A percentile compares a stretch with the other conserved stretches of the same genome.
Evolutionary conservation across 2,113 vertebrate genomes (phyloP).

Genomic region (Orthonyx spaldingii): DNA sequence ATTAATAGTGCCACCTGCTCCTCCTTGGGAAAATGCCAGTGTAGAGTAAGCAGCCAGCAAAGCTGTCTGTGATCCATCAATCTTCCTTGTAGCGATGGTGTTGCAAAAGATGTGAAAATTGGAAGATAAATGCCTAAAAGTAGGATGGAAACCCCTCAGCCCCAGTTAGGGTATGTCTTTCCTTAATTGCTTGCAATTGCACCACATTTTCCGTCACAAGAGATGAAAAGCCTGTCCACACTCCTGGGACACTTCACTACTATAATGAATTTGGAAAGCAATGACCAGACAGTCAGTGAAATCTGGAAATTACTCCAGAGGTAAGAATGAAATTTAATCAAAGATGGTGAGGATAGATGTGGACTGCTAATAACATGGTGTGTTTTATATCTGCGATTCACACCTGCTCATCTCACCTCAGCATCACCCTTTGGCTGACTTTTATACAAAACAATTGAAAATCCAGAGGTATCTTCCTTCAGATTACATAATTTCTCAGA

Average conservation of each 20-base stretch:
- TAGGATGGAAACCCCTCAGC: background rate
- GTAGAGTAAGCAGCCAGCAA: background rate
- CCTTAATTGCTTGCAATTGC: background rate
- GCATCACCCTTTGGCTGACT: background rate
- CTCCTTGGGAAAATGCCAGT: conserved; percentile 5
- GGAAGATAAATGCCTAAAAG: background rate
- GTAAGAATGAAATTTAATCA: background rate
- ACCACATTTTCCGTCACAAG: background rate
- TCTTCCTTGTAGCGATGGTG: background rate
- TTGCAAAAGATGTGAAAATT: background rate
- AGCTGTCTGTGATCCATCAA: background rate
- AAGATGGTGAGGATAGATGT: background rate
- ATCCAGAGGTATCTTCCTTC: background rate
- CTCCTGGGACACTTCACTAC: background rate
- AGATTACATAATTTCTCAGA: background rate
- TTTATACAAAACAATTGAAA: background rate
- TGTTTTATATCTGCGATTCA: background rate
- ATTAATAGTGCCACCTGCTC: conserved; percentile 35
- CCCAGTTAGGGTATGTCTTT: background rate
- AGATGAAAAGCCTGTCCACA: background rate
- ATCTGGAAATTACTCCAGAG: background rate
- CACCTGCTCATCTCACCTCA: background rate
- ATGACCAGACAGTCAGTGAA: background rate
- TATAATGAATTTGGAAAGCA: background rate
- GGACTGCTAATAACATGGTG: background rate